These are phyloP conservation scores for Caenorhabditis sp. DNA, from an alignment of 2,888 invertebrate species.

Conservation along the genomic window DNA sequence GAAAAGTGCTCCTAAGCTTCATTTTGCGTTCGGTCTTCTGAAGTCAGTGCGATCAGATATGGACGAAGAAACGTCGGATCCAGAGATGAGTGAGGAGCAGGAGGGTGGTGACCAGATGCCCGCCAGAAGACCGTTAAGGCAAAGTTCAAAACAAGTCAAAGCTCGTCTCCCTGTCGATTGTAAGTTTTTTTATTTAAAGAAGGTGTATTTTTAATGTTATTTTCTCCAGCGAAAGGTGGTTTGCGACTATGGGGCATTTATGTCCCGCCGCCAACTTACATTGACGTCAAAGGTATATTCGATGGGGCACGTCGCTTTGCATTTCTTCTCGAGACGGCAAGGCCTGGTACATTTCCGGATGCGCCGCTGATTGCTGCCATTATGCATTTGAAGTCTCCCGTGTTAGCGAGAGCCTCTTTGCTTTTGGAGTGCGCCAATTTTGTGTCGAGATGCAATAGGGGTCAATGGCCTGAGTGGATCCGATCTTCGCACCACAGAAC, in stretches of 20 bases:
- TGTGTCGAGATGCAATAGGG: conserved; percentile 97
- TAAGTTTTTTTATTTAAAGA: conserved; percentile 13
- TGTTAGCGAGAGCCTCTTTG: conserved; percentile 93
- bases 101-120: conserved; percentile 30
- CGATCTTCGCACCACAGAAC: conserved; percentile 72
- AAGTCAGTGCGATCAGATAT: conserved; percentile 77
- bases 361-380: conserved; percentile 95
- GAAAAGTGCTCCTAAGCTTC: conserved; percentile 84
- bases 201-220: background rate
- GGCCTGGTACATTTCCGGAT: conserved; percentile 97
- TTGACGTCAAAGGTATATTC: conserved; percentile 84
- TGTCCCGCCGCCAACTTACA: conserved; percentile 66
- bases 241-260: conserved; percentile 71
- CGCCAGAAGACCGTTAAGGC: conserved; percentile 29
- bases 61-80: conserved; percentile 84
- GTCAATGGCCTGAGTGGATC: conserved; percentile 95
- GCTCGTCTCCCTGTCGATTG: conserved; percentile 58
- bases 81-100: conserved; percentile 56
- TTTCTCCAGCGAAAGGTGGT: conserved; percentile 66
- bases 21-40: conserved; percentile 82
- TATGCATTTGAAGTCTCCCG: conserved; percentile 95
- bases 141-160: conserved; percentile 50
- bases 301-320: conserved; percentile 93
- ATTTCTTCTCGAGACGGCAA: conserved; percentile 94
- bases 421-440: conserved; percentile 96